Conservation (phyloP, 1,140 invertebrate species). For the Ruditapes philippinarum region DNA sequence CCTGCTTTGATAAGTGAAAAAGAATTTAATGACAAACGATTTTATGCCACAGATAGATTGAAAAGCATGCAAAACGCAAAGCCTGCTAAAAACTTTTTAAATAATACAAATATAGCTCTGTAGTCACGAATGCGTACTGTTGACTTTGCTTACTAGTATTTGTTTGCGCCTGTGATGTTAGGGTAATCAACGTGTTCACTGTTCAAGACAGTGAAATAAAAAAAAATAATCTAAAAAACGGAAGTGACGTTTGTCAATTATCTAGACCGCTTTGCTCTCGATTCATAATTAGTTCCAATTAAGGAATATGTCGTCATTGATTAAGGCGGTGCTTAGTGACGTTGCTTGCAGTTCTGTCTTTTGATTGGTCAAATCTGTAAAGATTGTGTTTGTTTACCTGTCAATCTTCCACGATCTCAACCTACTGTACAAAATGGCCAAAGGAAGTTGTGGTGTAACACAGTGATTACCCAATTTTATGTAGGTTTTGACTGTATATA, state of each 20-base stretch:
- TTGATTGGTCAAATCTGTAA: slow-evolving; percentile 47
- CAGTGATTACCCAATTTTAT: slow-evolving; percentile 14
- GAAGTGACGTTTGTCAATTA: slow-evolving; percentile 52
- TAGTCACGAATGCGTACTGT: too few species aligned
- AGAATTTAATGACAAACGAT: too few species aligned
- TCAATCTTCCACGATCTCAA: slow-evolving; percentile 41
- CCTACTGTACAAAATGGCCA: slow-evolving; percentile 56
- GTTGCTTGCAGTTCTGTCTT: neutral
- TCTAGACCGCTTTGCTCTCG: slow-evolving; percentile 16
- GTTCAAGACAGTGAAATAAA: neutral
- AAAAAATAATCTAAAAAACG: neutral
- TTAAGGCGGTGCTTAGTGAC: neutral
- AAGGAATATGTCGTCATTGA: slow-evolving; percentile 58
- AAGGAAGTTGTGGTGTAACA: slow-evolving; percentile 47
- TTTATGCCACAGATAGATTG: too few species aligned
- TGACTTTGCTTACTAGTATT: too few species aligned
- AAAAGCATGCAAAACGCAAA: too few species aligned
- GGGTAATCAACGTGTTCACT: neutral
- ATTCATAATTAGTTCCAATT: slow-evolving; percentile 70
- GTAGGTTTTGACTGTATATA: slow-evolving; percentile 27
- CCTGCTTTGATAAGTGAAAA: too few species aligned
- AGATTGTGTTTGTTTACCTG: slow-evolving; percentile 65
- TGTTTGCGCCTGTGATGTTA: too few species aligned
- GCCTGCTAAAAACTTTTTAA: too few species aligned
- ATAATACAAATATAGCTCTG: too few species aligned